Conservation (phyloP, 2,113 vertebrate species). For the Syrrhaptes paradoxus region DNA sequence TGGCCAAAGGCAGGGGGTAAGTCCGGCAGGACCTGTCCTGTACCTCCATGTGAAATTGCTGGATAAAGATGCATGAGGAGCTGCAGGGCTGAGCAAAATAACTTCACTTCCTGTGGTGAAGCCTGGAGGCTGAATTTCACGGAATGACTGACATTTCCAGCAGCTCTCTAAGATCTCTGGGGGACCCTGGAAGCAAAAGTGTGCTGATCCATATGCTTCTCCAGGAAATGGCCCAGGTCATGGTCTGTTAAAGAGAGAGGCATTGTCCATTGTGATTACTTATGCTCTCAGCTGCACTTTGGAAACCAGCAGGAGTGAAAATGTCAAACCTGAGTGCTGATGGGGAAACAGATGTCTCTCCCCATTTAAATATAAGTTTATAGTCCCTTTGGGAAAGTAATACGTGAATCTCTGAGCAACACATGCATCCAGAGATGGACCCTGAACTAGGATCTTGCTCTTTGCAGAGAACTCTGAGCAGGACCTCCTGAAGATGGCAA, state of each 20-base stretch:
- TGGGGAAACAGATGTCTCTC: slow-evolving; percentile 36
- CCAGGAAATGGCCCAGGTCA: slow-evolving; percentile 21
- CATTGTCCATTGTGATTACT: slow-evolving; percentile 57
- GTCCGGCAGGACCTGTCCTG: not conserved
- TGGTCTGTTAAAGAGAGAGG: slow-evolving; percentile 24
- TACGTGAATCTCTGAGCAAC: not conserved
- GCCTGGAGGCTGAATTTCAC: slow-evolving; percentile 44
- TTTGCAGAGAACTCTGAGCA: not conserved
- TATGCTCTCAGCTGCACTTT: not conserved
- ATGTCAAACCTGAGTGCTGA: not conserved
- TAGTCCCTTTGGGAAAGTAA: not conserved
- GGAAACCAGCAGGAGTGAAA: not conserved
- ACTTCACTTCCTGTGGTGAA: slow-evolving; percentile 50
- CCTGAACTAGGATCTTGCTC: not conserved
- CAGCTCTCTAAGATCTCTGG: slow-evolving; percentile 16
- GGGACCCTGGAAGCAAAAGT: slow-evolving; percentile 14
- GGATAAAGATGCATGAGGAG: not conserved
- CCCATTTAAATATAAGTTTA: not conserved
- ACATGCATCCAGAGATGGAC: not conserved
- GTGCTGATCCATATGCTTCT: not conserved
- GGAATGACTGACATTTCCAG: slow-evolving; percentile 58
- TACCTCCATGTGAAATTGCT: not conserved
- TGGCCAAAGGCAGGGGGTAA: not conserved
- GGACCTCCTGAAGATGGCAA: not conserved
- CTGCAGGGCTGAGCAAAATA: not conserved